These are phyloP conservation scores for Drosophila testacea DNA, from an alignment of 2,888 invertebrate species.

Conservation along the genomic window DNA sequence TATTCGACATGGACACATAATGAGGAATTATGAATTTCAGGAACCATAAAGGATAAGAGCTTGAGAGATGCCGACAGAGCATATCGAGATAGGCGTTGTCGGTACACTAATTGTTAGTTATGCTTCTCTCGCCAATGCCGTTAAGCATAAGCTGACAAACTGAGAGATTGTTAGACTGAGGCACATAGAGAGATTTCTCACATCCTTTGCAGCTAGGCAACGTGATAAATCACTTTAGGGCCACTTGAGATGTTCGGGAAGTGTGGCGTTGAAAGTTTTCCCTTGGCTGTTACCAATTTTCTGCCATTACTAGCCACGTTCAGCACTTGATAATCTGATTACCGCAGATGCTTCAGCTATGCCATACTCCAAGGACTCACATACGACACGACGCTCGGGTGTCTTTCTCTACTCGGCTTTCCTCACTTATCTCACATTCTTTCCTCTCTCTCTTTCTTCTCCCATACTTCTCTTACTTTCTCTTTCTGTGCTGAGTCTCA, in stretches of 20 bases:
- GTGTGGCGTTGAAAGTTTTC: constrained; percentile 22
- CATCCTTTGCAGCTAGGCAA: constrained; percentile 22
- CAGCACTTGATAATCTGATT: constrained; percentile 48
- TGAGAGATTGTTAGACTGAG: constrained; percentile 3
- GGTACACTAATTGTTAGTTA: constrained; percentile 70
- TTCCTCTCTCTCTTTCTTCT: background rate
- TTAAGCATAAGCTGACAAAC: constrained; percentile 21
- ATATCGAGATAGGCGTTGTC: constrained; percentile 13
- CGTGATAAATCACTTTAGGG: constrained; percentile 48
- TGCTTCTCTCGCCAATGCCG: constrained; percentile 15
- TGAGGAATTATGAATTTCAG: constrained; percentile 71
- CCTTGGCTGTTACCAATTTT: constrained; percentile 26
- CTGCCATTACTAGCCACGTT: constrained; percentile 25
- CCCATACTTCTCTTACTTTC: background rate
- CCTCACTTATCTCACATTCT: too few relatives aligned
- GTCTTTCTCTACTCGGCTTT: too few relatives aligned
- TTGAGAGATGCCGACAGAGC: constrained; percentile 6
- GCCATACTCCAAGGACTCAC: constrained; percentile 2
- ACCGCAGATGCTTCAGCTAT: constrained; percentile 17
- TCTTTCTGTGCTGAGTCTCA: constrained; percentile 16
- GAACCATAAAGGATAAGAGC: constrained; percentile 41
- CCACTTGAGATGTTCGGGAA: constrained; percentile 31
- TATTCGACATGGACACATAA: constrained; percentile 51
- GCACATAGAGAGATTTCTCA: background rate
- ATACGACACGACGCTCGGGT: background rate